A percentile compares a stretch with the other conserved stretches of the same genome.
These are phyloP conservation scores for Megathymus violae DNA, from an alignment of 1,140 invertebrate genomes.

Conservation along the genomic window DNA sequence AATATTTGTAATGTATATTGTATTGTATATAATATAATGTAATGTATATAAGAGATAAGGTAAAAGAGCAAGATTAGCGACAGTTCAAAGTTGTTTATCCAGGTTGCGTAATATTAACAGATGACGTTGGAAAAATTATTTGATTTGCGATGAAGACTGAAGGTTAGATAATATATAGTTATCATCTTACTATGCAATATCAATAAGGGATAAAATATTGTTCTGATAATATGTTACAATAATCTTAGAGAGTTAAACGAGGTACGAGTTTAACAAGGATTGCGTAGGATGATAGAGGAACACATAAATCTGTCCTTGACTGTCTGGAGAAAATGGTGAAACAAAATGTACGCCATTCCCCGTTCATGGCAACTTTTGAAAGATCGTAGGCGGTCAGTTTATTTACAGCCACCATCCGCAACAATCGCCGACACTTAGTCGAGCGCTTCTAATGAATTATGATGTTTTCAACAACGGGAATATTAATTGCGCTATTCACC, in stretches of 20 bases:
- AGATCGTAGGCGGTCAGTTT: conserved; percentile 61
- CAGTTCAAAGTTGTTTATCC: conserved; percentile 39
- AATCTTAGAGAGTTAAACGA: conserved; percentile 11
- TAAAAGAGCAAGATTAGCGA: conserved; percentile 38
- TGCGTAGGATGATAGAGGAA: conserved; percentile 57
- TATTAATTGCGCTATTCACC: conserved; percentile 12
- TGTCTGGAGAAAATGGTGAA: conserved; percentile 66
- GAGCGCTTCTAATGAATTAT: conserved; percentile 39
- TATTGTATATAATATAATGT: too few species aligned
- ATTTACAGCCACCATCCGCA: conserved; percentile 45
- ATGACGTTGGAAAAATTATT: conserved; percentile 35
- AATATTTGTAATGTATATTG: too few species aligned
- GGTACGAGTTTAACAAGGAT: conserved; percentile 35
- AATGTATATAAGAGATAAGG: background rate
- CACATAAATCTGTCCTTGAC: conserved; percentile 67
- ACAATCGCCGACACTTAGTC: conserved; percentile 39
- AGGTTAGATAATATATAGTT: conserved; percentile 32
- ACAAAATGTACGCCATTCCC: conserved; percentile 46
- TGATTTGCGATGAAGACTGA: conserved; percentile 38
- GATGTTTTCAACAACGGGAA: conserved; percentile 10
- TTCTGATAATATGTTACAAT: conserved; percentile 8
- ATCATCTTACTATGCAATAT: conserved; percentile 7
- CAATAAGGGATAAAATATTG: conserved; percentile 12
- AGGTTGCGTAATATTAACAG: conserved; percentile 38
- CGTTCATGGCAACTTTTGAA: conserved; percentile 52